Percentiles rank a stretch among this genome's conserved stretches.
These are phyloP conservation scores for Aldabrachelys gigantea DNA, from an alignment of 2,113 vertebrate species.

Conservation along the genomic window DNA sequence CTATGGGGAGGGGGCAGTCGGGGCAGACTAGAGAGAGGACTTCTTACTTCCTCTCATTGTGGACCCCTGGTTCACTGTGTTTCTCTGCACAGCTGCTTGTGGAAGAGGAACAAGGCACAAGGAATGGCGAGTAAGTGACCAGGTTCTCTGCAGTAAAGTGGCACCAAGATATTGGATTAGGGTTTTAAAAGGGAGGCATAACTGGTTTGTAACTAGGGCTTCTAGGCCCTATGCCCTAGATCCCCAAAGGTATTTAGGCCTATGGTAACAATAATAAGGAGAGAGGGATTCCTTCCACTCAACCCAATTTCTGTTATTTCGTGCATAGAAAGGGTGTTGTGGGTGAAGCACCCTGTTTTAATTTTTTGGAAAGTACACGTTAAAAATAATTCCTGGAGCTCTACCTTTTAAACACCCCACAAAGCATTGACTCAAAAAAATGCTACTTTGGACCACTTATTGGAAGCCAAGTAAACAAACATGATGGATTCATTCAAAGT, in stretches of 20 bases:
- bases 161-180: background rate
- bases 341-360: background rate
- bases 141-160: background rate
- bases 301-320: background rate
- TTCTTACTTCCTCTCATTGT: background rate
- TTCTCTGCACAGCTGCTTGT: background rate
- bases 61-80: background rate
- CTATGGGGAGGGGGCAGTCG: background rate
- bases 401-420: background rate
- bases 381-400: background rate
- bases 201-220: background rate
- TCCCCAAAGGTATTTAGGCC: background rate
- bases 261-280: background rate
- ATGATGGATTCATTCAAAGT: background rate
- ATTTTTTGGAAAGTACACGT: background rate
- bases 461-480: background rate
- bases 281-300: background rate
- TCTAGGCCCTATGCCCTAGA: background rate
- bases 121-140: background rate
- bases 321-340: background rate
- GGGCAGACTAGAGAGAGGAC: fast-evolving
- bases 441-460: background rate
- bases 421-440: background rate
- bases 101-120: background rate
- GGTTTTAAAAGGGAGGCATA: fast-evolving